Percentiles rank a stretch among this genome's conserved stretches.
phyloP scores from a whole-genome alignment of 2,113 vertebrate species.

The Ranitomeya imitator region DNA sequence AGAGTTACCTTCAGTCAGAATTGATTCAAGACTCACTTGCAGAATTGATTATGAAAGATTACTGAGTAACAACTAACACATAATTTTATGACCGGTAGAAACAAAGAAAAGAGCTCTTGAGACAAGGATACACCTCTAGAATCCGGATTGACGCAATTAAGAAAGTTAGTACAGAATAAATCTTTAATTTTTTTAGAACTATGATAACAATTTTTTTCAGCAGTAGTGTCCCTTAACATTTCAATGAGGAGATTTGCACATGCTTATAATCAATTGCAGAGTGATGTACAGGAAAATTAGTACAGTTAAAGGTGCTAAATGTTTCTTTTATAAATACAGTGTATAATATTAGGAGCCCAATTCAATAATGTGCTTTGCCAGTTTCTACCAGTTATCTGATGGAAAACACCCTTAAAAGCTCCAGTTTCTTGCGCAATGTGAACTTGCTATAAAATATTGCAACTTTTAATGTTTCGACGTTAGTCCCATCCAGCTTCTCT shows the following conservation, averaged over 20 bases:
- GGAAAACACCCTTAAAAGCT: too few species aligned
- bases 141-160: constrained; percentile 6
- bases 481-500: too few species aligned
- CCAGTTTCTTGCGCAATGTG: too few species aligned
- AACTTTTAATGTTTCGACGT: too few species aligned
- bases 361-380: too few species aligned
- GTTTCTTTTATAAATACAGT: background rate
- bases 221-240: too few species aligned
- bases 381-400: too few species aligned
- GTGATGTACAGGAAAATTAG: background rate
- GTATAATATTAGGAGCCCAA: too few species aligned
- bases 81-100: constrained; percentile 20
- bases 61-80: constrained; percentile 9
- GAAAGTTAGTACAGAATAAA: background rate
- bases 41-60: constrained; percentile 33
- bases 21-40: constrained; percentile 29
- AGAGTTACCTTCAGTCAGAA: constrained; percentile 30
- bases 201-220: background rate
- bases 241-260: background rate
- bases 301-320: background rate
- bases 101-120: background rate
- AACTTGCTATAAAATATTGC: too few species aligned
- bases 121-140: background rate
- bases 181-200: background rate
- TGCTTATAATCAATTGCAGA: background rate